Base-by-base conservation (phyloP, 2,113 vertebrate species). In the Actinemys pallida region DNA sequence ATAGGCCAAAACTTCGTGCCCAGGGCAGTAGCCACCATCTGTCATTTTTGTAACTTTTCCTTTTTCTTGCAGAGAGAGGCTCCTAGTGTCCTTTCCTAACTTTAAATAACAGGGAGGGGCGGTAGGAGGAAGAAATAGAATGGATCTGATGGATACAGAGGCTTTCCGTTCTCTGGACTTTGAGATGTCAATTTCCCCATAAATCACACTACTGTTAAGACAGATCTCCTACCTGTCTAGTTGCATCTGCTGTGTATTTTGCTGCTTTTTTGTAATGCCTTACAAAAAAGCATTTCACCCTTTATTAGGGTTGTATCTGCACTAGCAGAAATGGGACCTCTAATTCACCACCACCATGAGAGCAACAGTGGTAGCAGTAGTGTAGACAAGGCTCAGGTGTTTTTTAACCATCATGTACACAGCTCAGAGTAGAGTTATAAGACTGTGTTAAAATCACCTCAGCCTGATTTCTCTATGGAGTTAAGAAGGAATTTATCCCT, bases 261-360 rank as follows among this genome's bases (percentile, higher is more conserved):
- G 62, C 62, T 65, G 3, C 31, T 65, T 31, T 62, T 62, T 65
- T 65, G 31, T 65, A 39, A 39, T 39, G 39, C 39, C 39, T 39
- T 39, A 39, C 39, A 39, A 39, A 39, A 39, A 39, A 39, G 39
- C 62, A 35, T 65, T 65, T n/a, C 31, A 65, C 31, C 27, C 59
- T 65, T 65, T 31, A 35, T n/a, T 62, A 62, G 29, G 29, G 59
- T 62, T 35, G 62, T 65, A 4, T 82, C n/a, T 47, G 65, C 54
- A 81, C 22, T 4, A 2, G 52, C 53, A 50, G 56, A 83, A 90
- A 53, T 92, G 92, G 24, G 82, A 22, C 83, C 0, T 0, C 2
- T 89, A 92, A 72, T 88, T 94, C 56, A 75, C 29, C 92, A 96
- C 57, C 72, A 84, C 80, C 72, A 53, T 62, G 89, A 59, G 53